Percentiles rank a stretch among this genome's conserved stretches.
Conservation (phyloP, 1,140 invertebrate species). For the Papilio polyxenes region DNA sequence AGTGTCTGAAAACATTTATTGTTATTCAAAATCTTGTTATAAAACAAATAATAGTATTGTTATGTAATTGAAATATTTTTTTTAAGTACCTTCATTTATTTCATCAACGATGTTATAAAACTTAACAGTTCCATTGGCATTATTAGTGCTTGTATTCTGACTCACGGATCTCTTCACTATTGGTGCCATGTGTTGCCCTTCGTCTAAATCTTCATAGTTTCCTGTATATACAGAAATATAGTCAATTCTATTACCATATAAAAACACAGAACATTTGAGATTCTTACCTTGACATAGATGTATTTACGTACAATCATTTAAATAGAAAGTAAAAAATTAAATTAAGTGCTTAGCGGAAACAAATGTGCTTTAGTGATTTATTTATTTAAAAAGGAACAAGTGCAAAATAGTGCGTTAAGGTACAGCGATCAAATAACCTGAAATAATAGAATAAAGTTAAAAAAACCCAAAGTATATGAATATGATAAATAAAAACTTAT, state of each 20-base stretch:
- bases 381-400: conserved; percentile 52
- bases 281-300: background rate
- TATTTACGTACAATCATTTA: background rate
- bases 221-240: conserved; percentile 39
- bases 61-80: background rate
- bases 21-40: background rate
- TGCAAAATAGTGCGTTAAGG: conserved; percentile 56
- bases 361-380: conserved; percentile 52
- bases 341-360: conserved; percentile 41
- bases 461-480: background rate
- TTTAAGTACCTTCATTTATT: conserved; percentile 65
- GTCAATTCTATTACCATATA: background rate
- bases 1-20: conserved; percentile 58
- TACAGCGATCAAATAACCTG: conserved; percentile 72
- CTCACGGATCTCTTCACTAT: conserved; percentile 54
- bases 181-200: conserved; percentile 44
- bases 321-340: background rate
- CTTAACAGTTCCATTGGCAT: conserved; percentile 50
- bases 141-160: conserved; percentile 26
- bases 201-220: conserved; percentile 43
- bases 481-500: background rate
- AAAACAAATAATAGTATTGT: background rate
- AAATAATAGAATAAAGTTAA: conserved; percentile 34
- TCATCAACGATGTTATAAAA: conserved; percentile 66
- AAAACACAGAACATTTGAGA: background rate